A percentile compares a stretch with the other conserved stretches of the same genome.
phyloP scores from a whole-genome alignment of 2,113 vertebrate genomes.

The Delphinus delphis region DNA sequence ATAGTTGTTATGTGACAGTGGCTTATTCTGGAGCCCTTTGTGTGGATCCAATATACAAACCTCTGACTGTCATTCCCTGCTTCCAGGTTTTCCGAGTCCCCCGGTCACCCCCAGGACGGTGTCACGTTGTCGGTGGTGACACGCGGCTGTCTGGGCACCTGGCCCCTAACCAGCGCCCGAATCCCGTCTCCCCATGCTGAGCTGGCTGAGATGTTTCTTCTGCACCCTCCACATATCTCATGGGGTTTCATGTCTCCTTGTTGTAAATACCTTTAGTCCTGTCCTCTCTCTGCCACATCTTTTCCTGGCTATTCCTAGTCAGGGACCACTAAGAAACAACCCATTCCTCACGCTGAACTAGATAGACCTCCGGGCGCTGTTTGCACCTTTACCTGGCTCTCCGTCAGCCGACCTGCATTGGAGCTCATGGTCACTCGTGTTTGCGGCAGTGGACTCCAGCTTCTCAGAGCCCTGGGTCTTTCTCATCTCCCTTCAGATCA shows the following conservation, averaged over 20 bases:
- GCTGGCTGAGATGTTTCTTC: background rate
- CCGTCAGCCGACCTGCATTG: rapidly evolving
- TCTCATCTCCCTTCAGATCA: background rate
- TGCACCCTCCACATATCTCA: too few relatives aligned
- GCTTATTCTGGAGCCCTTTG: background rate
- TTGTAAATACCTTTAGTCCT: background rate
- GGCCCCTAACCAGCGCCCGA: too few relatives aligned
- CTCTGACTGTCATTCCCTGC: background rate
- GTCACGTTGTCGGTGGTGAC: background rate
- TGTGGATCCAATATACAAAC: background rate
- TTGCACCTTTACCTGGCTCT: background rate
- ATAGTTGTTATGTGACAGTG: background rate
- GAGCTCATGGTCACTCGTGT: background rate
- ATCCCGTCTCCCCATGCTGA: background rate
- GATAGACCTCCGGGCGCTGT: background rate
- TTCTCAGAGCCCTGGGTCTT: background rate
- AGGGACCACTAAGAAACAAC: background rate
- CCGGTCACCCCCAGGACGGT: background rate
- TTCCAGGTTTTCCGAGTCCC: background rate
- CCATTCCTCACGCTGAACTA: background rate
- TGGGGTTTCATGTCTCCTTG: background rate
- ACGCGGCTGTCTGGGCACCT: background rate
- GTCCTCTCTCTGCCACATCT: background rate
- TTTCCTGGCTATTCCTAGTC: background rate
- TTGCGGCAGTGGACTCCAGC: background rate